Evolutionary conservation across 2,797 vertebrate species (phyloP), one percentile per base, ranked within the genome.

Genomic region (Staurois parvus): DNA sequence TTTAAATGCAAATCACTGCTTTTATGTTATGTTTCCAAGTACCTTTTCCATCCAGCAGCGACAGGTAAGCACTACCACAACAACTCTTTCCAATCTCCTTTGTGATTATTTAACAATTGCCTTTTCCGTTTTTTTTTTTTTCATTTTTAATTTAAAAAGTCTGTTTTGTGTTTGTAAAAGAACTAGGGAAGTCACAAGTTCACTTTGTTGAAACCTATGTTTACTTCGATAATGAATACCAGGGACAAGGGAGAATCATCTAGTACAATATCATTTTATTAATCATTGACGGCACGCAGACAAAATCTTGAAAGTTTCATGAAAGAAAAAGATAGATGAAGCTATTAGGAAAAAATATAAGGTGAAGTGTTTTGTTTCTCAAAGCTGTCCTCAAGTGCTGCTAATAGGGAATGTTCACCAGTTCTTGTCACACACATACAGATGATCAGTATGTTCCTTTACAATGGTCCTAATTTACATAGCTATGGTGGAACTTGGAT

Each of bases 1-100:
- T 70, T 70, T 70, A 80, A 80, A 80, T 80, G 66, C 78, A 80
- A 80, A 80, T 80, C 66, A 52, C 42, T 56, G 67, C 21, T 70
- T 68, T 52, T 77, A 64, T 80, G 78, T 70, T 70, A 52, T 80
- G 42, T 56, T 56, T 26, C 69, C 66, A 80, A 80, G 78, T 70
- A 66, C 34, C 67, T 67, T 52, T 30, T 66, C 32, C 45, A 34
- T 67, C 59, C 42, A 70, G 28, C 45, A 5, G 42, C 11, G 56
- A 56, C 37, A 80, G 45, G 42, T 26, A 70, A 70, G 42, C 78
- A 69, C 66, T 56, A 80, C 42, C 66, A 70, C 52, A 52, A 80
- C 40, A 70, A 34, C 29, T 37, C 69, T 70, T n/a, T 70, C 42
- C 78, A 52, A 80, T 80, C 34, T 69, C 42, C 52, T 68, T 80